Base-by-base conservation (phyloP, 2,888 invertebrate genomes). In the Polyommatus icarus region DNA sequence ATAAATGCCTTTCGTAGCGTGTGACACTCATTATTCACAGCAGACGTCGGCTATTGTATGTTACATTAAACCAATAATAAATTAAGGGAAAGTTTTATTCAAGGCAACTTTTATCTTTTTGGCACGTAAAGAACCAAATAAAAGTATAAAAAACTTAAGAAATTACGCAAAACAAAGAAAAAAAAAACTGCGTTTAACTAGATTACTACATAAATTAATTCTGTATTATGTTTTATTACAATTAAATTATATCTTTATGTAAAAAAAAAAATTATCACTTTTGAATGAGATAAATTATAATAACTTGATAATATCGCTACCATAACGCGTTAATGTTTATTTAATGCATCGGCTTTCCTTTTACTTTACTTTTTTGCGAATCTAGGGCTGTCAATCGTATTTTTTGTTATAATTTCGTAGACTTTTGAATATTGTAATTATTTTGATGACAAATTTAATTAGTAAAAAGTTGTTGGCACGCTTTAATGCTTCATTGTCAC, bases 311-410 rank as follows among this genome's bases (percentile, higher is more conserved):
- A 67, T 15, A 32, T 67, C 67, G 67, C 67, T 32, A 6, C 67
- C 29, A 67, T 32, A 67, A 67, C 15, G 29, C 67, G 67, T 67
- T 67, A 67, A 67, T 67, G 67, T 67, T 67, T 67, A 67, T 67
- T 29, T 67, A 29, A 67, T 67, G 67, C 29, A 32, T 67, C 67
- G 29, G 29, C 67, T 67, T 32, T 67, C 67, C 67, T 67, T 67
- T 67, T 67, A 29, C 67, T 67, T 67, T 18, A 29, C 67, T 32
- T 67, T 61, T 67, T 67, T 67, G 29, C 6, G 18, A 67, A 20
- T 15, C 1, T 32, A 67, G 67, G 67, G 67, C 15, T 67, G 67
- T 24, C 67, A 67, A 3, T 67, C 1, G 3, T 50, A 15, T 3
- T 50, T 40, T 40, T 36, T 36, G 6, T 36, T 6, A 36, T 36